These are phyloP conservation scores for Sakesphorus luctuosus DNA, from an alignment of 2,113 vertebrate species.

Conservation along the genomic window DNA sequence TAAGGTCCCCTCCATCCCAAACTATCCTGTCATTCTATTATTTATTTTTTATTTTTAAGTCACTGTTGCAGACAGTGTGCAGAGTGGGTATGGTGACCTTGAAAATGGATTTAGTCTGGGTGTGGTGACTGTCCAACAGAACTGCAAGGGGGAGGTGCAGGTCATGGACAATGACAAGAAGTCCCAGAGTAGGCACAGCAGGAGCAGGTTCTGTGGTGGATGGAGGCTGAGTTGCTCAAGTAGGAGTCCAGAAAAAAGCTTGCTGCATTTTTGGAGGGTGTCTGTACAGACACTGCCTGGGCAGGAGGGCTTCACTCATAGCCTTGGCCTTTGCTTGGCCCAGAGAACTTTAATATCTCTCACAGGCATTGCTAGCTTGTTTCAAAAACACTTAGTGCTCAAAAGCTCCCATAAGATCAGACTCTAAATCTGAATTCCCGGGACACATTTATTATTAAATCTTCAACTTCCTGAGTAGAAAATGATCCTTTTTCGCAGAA, in stretches of 20 bases:
- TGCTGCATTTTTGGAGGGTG: background rate
- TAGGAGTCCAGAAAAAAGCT: background rate
- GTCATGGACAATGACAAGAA: background rate
- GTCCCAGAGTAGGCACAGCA: background rate
- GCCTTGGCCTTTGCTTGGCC: background rate
- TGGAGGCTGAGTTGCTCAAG: background rate
- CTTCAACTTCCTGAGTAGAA: background rate
- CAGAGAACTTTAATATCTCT: background rate
- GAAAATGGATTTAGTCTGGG: background rate
- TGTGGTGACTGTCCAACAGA: background rate
- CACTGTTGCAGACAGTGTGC: background rate
- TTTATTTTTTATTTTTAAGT: background rate
- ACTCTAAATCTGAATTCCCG: background rate
- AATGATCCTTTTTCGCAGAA: background rate
- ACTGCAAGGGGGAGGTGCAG: background rate
- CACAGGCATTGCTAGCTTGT: background rate
- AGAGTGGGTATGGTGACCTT: background rate
- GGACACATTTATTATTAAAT: constrained; percentile 3
- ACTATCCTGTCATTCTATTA: background rate
- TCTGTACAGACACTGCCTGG: background rate
- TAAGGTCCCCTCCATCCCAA: background rate
- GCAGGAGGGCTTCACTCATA: background rate
- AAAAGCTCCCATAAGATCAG: background rate
- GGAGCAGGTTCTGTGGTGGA: rapidly evolving
- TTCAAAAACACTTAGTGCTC: background rate